phyloP scores from a whole-genome alignment of 2,113 vertebrate genomes.

The Lutjanus erythropterus region DNA sequence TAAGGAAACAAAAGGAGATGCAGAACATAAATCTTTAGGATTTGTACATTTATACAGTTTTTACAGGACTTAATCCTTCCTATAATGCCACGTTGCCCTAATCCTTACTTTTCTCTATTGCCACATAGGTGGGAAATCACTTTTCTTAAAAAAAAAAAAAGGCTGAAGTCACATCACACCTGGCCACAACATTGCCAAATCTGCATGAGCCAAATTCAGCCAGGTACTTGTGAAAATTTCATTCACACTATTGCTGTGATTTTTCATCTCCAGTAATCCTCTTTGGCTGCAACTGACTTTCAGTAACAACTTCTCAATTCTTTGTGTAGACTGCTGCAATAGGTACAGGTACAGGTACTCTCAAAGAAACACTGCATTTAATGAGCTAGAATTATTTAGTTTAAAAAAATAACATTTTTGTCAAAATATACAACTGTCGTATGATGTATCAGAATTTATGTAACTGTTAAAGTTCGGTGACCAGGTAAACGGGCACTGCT shows the following conservation, averaged over 20 bases:
- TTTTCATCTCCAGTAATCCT: conserved; percentile 8
- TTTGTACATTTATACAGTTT: too few species aligned
- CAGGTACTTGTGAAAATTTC: conserved; percentile 8
- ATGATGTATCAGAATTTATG: not conserved
- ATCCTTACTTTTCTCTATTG: conserved; percentile 7
- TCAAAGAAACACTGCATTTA: not conserved
- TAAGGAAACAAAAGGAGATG: conserved; percentile 3
- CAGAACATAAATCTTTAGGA: not conserved
- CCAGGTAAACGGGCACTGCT: not conserved
- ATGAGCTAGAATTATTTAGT: not conserved
- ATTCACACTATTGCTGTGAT: conserved; percentile 4
- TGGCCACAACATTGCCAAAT: conserved; percentile 1
- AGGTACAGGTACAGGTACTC: not conserved
- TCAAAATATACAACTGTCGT: not conserved
- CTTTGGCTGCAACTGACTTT: conserved; percentile 10
- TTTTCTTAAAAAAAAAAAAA: conserved; percentile 3
- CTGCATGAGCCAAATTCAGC: conserved; percentile 15
- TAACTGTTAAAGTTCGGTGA: too few species aligned
- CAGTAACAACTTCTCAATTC: not conserved
- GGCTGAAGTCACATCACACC: conserved; percentile 8
- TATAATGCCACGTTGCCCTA: conserved; percentile 6
- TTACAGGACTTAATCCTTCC: not conserved
- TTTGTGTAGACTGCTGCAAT: not conserved
- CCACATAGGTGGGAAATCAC: not conserved
- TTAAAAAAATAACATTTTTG: not conserved